Evolutionary conservation across 37 sponge, comb jelly and placozoan genomes (phyloP).

Genomic region (Geodia barretti): DNA sequence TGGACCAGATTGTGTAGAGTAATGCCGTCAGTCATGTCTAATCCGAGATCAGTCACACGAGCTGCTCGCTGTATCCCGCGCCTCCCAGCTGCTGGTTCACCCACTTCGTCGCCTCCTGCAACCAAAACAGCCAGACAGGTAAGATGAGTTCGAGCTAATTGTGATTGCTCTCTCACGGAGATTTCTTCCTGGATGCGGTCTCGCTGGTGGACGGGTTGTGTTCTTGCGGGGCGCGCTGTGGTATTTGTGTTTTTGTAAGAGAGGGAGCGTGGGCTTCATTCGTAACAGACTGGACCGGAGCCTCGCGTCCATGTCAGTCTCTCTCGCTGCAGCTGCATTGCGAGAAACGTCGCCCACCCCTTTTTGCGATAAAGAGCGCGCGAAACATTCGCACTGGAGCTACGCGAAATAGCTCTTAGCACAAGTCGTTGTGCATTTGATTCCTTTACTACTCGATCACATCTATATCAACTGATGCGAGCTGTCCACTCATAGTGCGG

Average conservation of each 20-base stretch:
- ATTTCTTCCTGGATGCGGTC: slow-evolving; percentile 4
- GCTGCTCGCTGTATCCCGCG: slow-evolving; percentile 23
- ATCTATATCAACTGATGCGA: no score
- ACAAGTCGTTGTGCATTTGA: no score
- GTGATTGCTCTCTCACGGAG: not conserved
- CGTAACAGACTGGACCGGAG: not conserved
- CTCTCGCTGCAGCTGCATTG: no score
- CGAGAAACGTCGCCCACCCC: not conserved
- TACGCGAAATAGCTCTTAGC: no score
- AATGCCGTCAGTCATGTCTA: slow-evolving; percentile 72
- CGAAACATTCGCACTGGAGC: no score
- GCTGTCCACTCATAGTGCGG: no score
- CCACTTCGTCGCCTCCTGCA: slow-evolving; percentile 65
- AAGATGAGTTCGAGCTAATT: not conserved
- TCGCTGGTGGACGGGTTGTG: not conserved
- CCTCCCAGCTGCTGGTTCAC: slow-evolving; percentile 40
- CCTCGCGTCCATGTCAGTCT: not conserved
- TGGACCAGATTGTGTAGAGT: slow-evolving; percentile 55
- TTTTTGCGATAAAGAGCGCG: no score
- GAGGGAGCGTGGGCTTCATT: slow-evolving; percentile 1
- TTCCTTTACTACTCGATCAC: no score
- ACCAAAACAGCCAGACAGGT: no score
- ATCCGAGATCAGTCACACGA: slow-evolving; percentile 46
- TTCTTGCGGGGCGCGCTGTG: slow-evolving; percentile 3
- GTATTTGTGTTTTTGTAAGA: no score